Percentiles rank a stretch among this genome's conserved stretches.
Conservation (phyloP, 2,797 vertebrate species). For the Pteronotus mesoamericanus region DNA sequence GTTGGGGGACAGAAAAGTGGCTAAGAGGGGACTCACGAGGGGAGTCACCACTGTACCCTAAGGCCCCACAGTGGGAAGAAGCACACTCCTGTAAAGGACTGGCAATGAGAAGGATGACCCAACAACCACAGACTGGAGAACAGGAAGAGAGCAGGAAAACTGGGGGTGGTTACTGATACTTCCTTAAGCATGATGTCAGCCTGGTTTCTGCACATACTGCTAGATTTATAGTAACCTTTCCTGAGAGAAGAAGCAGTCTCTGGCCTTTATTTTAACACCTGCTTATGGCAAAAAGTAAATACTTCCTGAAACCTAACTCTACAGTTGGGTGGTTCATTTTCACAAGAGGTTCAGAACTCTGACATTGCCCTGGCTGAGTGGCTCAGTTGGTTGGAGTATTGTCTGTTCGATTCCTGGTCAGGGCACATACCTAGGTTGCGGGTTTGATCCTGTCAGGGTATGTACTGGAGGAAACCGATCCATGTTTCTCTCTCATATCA, state of each 20-base stretch:
- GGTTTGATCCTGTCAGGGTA: not conserved
- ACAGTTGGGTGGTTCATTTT: not conserved
- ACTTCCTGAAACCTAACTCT: not conserved
- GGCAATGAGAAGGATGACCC: not conserved
- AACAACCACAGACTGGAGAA: not conserved
- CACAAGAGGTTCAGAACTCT: not conserved
- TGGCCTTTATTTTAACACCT: not conserved
- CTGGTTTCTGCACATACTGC: not conserved
- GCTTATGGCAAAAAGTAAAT: not conserved
- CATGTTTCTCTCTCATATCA: not conserved
- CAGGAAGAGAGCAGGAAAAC: not conserved
- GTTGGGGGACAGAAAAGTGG: not conserved
- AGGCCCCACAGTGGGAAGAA: not conserved
- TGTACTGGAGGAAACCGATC: not conserved
- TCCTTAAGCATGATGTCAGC: not conserved
- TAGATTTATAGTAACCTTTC: not conserved
- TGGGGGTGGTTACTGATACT: not conserved
- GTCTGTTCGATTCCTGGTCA: not conserved
- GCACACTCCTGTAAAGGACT: not conserved
- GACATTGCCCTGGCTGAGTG: not conserved
- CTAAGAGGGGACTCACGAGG: accelerated
- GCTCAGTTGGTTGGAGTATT: not conserved
- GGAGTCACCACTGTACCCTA: not conserved
- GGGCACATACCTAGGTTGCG: not conserved
- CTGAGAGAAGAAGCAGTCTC: not conserved